phyloP scores from a whole-genome alignment of 1,140 invertebrate genomes.

The Muscidifurax raptorellus region DNA sequence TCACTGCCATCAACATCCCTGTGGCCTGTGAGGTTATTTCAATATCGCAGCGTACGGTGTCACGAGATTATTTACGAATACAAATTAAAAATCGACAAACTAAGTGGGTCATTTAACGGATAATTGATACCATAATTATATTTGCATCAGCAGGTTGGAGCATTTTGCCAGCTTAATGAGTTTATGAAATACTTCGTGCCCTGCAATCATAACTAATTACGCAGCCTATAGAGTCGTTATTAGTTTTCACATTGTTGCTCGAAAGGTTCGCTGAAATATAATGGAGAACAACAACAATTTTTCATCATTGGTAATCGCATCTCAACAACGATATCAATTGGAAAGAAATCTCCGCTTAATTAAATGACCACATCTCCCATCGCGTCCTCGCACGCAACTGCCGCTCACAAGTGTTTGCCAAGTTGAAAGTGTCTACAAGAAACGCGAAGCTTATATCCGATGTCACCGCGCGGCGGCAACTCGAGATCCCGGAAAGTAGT shows the following conservation, averaged over 20 bases:
- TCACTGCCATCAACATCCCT: too few species aligned
- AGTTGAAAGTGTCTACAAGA: conserved; percentile 3
- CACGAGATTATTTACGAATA: too few species aligned
- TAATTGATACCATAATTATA: not conserved
- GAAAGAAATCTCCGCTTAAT: not conserved
- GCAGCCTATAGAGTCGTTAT: not conserved
- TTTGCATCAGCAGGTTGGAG: not conserved
- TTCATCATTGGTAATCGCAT: too few species aligned
- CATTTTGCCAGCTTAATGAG: not conserved
- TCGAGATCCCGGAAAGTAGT: not conserved
- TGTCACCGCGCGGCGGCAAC: not conserved
- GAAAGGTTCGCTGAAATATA: too few species aligned
- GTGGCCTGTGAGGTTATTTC: too few species aligned
- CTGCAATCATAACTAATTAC: not conserved
- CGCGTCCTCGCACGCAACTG: not conserved
- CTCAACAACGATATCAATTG: too few species aligned
- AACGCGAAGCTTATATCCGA: not conserved
- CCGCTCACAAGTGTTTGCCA: not conserved
- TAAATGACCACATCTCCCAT: not conserved
- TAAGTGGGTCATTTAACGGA: not conserved
- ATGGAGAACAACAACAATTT: too few species aligned
- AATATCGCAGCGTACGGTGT: too few species aligned
- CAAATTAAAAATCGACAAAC: too few species aligned
- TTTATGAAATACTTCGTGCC: not conserved
- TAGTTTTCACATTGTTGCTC: not conserved